Conservation (phyloP, 2,888 invertebrate species). For the Oscheius sp. region DNA sequence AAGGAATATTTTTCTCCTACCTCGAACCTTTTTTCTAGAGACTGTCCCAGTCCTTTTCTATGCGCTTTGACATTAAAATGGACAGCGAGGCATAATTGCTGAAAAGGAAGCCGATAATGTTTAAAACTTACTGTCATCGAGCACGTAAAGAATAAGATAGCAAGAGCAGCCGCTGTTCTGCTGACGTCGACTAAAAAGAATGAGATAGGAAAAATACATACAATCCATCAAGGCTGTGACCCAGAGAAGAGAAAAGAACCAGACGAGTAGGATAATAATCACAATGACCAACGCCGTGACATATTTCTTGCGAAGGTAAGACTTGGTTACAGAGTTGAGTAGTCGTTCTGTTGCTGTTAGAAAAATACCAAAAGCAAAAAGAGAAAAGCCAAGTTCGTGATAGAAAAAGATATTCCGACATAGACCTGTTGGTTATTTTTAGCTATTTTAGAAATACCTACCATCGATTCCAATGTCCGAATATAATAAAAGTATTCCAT, state of each 20-base stretch:
- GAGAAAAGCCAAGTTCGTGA: not conserved
- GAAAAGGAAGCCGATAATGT: not conserved
- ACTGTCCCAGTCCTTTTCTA: constrained; percentile 4
- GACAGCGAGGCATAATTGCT: not conserved
- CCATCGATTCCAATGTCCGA: too few relatives aligned
- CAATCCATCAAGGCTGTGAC: not conserved
- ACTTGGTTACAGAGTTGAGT: not conserved
- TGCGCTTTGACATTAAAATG: not conserved
- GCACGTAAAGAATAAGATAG: not conserved
- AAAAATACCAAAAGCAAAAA: not conserved
- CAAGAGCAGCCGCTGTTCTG: not conserved
- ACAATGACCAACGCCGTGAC: not conserved
- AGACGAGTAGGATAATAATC: not conserved
- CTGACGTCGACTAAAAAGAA: not conserved
- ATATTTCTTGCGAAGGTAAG: not conserved
- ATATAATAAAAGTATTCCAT: not conserved
- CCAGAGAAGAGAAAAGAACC: not conserved
- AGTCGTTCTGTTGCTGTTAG: not conserved
- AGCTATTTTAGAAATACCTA: too few relatives aligned
- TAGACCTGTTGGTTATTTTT: too few relatives aligned
- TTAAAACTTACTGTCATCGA: too few relatives aligned
- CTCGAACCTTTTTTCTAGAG: not conserved
- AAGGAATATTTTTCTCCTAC: not conserved
- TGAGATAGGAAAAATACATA: not conserved
- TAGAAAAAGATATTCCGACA: not conserved